Percentiles rank a stretch among this genome's conserved stretches.
Evolutionary conservation across 2,888 invertebrate genomes (phyloP).

Genomic region (Drosophila picticornis): DNA sequence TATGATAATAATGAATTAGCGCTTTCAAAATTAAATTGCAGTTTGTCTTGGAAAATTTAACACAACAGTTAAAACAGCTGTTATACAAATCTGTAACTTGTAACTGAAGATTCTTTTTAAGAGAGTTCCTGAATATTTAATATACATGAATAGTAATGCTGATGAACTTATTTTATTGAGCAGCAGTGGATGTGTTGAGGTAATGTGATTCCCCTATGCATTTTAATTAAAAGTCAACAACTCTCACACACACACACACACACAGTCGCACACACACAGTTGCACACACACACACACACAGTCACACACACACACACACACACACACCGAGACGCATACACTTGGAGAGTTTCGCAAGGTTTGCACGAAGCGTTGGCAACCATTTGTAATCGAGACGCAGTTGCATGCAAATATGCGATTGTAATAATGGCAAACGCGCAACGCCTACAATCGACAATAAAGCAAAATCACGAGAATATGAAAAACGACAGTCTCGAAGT

Average conservation of each 20-base stretch:
- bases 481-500: background rate
- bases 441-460: constrained; percentile 47
- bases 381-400: constrained; percentile 65
- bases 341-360: constrained; percentile 46
- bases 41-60: background rate
- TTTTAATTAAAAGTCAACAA: constrained; percentile 81
- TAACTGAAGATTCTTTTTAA: no score
- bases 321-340: background rate
- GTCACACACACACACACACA: background rate
- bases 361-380: constrained; percentile 49
- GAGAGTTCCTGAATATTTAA: background rate
- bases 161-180: background rate
- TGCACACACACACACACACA: background rate
- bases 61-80: background rate
- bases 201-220: constrained; percentile 80
- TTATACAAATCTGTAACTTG: background rate
- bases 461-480: constrained; percentile 36
- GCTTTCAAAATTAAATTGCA: background rate
- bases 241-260: constrained; percentile 47
- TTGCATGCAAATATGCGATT: constrained; percentile 67
- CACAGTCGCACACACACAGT: constrained; percentile 3
- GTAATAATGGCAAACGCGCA: constrained; percentile 37
- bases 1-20: no score
- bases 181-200: constrained; percentile 49
- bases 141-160: background rate